Evolutionary conservation across 2,888 invertebrate genomes (phyloP).

Genomic region (Ichneumon xanthorius): DNA sequence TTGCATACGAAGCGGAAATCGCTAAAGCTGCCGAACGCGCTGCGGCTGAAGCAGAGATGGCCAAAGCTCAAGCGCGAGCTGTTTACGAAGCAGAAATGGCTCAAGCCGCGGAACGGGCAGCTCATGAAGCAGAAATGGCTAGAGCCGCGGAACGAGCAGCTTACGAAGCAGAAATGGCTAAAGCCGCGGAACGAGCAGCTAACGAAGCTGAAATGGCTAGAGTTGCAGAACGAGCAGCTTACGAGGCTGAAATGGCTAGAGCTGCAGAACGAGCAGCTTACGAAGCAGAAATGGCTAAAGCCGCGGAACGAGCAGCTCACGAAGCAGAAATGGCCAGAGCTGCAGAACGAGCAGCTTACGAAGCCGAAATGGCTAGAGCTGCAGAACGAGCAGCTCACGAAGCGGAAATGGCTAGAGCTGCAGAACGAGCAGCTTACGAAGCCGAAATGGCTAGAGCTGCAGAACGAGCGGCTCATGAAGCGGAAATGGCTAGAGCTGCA

Average conservation of each 20-base stretch:
- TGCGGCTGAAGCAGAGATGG: constrained; percentile 83
- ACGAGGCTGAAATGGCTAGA: constrained; percentile 81
- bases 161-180: constrained; percentile 82
- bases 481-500: too few species aligned
- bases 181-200: constrained; percentile 82
- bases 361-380: constrained; percentile 67
- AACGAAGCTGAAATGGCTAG: constrained; percentile 83
- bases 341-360: too few species aligned
- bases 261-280: background rate
- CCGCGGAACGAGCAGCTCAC: too few species aligned
- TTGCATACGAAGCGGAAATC: constrained; percentile 84
- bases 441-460: background rate
- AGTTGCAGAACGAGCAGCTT: constrained; percentile 85
- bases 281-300: background rate
- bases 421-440: constrained; percentile 2
- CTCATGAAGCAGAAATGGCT: constrained; percentile 83
- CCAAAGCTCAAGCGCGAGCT: constrained; percentile 85
- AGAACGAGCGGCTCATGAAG: too few species aligned
- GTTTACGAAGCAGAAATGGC: constrained; percentile 74
- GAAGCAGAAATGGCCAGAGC: too few species aligned
- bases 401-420: constrained; percentile 70
- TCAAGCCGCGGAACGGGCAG: constrained; percentile 65
- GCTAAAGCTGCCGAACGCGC: constrained; percentile 70
- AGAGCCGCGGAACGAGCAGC: constrained; percentile 73
- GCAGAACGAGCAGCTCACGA: constrained; percentile 63